A percentile compares a stretch with the other conserved stretches of the same genome.
phyloP scores from a whole-genome alignment of 2,113 vertebrate species.

The Ascaphus truei region DNA sequence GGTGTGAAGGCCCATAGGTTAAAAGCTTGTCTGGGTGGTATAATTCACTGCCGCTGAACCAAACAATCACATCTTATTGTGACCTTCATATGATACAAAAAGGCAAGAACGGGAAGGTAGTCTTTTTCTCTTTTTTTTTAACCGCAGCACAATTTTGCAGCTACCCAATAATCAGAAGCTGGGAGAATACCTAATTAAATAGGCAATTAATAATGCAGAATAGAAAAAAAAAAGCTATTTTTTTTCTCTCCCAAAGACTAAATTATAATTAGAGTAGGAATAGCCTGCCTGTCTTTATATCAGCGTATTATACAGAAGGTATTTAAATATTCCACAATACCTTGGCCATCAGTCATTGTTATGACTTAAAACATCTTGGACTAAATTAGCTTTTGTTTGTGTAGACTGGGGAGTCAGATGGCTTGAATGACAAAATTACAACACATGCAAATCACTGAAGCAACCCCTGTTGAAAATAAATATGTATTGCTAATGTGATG shows the following conservation, averaged over 20 bases:
- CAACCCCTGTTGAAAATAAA: conserved; percentile 63
- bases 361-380: conserved; percentile 91
- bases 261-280: conserved; percentile 76
- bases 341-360: conserved; percentile 94
- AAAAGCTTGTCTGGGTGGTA: conserved; percentile 90
- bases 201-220: conserved; percentile 89
- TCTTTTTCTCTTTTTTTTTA: conserved; percentile 52
- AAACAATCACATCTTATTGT: conserved; percentile 89
- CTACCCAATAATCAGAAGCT: conserved; percentile 76
- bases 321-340: conserved; percentile 85
- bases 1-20: conserved; percentile 84
- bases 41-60: conserved; percentile 84
- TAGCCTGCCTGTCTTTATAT: conserved; percentile 71
- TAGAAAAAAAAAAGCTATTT: conserved; percentile 64
- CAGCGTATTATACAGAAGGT: conserved; percentile 69
- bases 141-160: conserved; percentile 64
- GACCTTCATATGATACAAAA: conserved; percentile 87
- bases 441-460: conserved; percentile 71
- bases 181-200: conserved; percentile 86
- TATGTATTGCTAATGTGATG: conserved; percentile 55
- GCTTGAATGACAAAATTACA: conserved; percentile 92
- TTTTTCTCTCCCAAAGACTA: conserved; percentile 61
- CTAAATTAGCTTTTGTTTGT: conserved; percentile 97
- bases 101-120: conserved; percentile 67
- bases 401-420: conserved; percentile 93